Conservation (phyloP, 2,888 invertebrate species). For the Tetramorium bicarinatum region DNA sequence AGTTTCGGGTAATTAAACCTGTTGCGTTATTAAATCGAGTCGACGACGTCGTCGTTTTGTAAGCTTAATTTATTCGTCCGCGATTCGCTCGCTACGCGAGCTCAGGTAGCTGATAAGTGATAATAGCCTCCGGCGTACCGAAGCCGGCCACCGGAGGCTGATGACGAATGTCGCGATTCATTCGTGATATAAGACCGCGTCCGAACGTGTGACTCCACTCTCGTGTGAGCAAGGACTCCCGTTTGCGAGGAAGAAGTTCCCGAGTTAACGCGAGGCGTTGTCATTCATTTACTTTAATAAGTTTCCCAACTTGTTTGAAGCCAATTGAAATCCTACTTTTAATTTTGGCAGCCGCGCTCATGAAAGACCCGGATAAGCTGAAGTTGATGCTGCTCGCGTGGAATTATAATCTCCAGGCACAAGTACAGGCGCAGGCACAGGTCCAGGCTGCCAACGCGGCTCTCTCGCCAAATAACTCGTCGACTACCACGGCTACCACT, state of each 20-base stretch:
- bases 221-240: conserved; percentile 28
- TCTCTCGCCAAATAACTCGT: conserved; percentile 84
- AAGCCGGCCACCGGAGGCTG: conserved; percentile 23
- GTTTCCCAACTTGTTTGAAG: conserved; percentile 62
- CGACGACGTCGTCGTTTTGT: conserved; percentile 32
- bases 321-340: conserved; percentile 79
- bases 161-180: conserved; percentile 58
- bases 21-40: conserved; percentile 66
- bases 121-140: conserved; percentile 37
- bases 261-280: not conserved
- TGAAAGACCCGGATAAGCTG: conserved; percentile 95
- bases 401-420: conserved; percentile 93
- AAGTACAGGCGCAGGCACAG: conserved; percentile 84
- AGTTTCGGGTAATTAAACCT: conserved; percentile 68
- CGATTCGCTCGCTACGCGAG: conserved; percentile 14
- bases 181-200: conserved; percentile 48
- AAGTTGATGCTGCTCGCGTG: conserved; percentile 95
- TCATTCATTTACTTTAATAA: conserved; percentile 13
- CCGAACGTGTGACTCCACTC: conserved; percentile 21
- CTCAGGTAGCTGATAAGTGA: conserved; percentile 55
- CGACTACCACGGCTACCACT: conserved; percentile 83
- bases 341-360: conserved; percentile 87
- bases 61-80: conserved; percentile 39
- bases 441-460: conserved; percentile 84
- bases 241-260: not conserved